Evolutionary conservation across 2,888 invertebrate species (phyloP).

Genomic region (Apotomis betuletana): DNA sequence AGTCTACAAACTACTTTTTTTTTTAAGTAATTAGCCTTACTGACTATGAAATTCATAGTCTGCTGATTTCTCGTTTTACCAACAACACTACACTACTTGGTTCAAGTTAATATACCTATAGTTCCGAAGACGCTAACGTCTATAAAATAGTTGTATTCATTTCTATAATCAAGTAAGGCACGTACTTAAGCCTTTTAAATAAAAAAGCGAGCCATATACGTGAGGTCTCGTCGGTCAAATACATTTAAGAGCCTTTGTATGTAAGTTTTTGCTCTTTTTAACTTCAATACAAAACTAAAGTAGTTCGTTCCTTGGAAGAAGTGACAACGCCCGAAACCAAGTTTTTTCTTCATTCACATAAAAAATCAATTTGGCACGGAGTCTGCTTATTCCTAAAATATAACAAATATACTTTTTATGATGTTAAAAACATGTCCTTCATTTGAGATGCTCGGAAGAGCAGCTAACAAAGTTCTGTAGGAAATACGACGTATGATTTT

Average conservation of each 20-base stretch:
- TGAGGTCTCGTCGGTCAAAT: neutral
- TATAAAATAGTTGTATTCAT: no score
- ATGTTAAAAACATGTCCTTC: neutral
- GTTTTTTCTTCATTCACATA: slow-evolving; percentile 5
- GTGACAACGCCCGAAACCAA: slow-evolving; percentile 6
- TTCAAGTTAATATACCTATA: no score
- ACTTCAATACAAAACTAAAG: slow-evolving; percentile 12
- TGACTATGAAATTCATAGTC: no score
- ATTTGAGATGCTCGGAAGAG: neutral
- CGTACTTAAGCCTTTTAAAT: neutral
- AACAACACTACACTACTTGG: no score
- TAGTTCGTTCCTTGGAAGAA: slow-evolving; percentile 11
- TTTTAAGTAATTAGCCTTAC: no score
- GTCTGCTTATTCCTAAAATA: neutral
- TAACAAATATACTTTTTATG: neutral
- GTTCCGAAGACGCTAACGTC: no score
- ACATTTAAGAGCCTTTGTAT: neutral
- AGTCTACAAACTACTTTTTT: no score
- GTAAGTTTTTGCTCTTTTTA: neutral
- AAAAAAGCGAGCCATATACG: neutral
- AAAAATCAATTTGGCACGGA: slow-evolving; percentile 7
- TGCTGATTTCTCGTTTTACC: no score
- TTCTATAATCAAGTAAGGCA: neutral
- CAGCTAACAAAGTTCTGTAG: neutral
- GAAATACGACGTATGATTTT: neutral